Evolutionary conservation across 1,140 invertebrate species (phyloP).

Genomic region (Chironomus tepperi): DNA sequence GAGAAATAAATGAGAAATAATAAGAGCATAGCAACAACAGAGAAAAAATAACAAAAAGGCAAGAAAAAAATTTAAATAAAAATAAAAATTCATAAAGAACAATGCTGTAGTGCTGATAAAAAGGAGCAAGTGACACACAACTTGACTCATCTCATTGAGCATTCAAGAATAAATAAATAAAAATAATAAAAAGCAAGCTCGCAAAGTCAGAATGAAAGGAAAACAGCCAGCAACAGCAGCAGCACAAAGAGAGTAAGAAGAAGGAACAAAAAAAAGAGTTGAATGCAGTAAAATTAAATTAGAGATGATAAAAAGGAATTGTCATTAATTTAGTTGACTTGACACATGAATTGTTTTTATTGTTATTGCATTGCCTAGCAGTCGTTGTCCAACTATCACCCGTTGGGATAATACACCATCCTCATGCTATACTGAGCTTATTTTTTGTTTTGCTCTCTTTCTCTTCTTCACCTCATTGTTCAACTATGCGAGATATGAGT

Average conservation of each 20-base stretch:
- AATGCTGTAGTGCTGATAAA: not conserved
- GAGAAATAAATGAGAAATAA: not conserved
- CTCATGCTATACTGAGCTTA: too few relatives aligned
- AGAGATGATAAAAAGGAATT: conserved; percentile 9
- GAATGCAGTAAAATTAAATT: conserved; percentile 14
- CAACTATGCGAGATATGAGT: not conserved
- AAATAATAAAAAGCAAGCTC: not conserved
- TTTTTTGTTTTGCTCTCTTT: not conserved
- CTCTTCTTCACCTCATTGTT: not conserved
- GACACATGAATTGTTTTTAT: conserved; percentile 14
- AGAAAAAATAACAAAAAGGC: not conserved
- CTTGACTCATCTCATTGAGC: conserved; percentile 6
- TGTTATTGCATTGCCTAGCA: conserved; percentile 12
- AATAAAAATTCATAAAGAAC: conserved; percentile 14
- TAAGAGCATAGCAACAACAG: not conserved
- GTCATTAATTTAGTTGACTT: conserved; percentile 9
- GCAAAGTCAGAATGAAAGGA: not conserved
- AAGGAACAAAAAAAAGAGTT: not conserved
- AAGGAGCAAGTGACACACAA: not conserved
- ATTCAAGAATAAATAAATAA: conserved; percentile 4
- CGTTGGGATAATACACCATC: too few relatives aligned
- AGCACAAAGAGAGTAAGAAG: not conserved
- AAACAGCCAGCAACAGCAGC: not conserved
- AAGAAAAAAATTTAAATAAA: not conserved
- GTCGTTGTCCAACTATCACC: not conserved